These are phyloP conservation scores for Sylvilagus bachmani DNA, from an alignment of 2,113 vertebrate species.

Conservation along the genomic window DNA sequence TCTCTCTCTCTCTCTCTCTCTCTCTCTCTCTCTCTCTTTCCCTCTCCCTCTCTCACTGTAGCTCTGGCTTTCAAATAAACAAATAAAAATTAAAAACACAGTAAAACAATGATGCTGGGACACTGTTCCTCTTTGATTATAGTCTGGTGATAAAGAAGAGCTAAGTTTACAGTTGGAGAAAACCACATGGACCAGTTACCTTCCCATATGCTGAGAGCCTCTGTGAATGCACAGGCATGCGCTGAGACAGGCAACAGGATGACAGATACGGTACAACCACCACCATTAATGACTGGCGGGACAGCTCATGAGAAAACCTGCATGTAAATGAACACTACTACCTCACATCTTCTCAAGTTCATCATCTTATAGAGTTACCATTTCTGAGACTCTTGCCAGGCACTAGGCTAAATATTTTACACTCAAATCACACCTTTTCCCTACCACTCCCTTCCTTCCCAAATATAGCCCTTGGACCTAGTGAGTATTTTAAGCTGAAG, in stretches of 20 bases:
- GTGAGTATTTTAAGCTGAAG: background rate
- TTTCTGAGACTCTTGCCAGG: slow-evolving; percentile 1
- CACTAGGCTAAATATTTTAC: background rate
- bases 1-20: no score
- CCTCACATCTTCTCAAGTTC: background rate
- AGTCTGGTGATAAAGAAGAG: background rate
- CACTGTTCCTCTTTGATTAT: background rate
- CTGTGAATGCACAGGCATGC: background rate
- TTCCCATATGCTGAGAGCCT: background rate
- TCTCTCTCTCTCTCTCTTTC: no score
- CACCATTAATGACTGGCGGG: background rate
- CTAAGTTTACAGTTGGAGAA: background rate
- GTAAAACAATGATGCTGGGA: background rate
- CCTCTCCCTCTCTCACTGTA: no score
- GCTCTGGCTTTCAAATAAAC: no score
- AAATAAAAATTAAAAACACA: no score
- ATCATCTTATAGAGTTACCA: background rate
- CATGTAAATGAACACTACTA: background rate
- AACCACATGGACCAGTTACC: background rate
- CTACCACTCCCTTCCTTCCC: no score
- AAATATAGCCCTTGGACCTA: background rate
- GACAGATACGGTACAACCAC: background rate
- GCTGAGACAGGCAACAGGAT: background rate
- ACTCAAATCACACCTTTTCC: background rate
- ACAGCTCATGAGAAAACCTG: background rate